Evolutionary conservation across 2,888 invertebrate species (phyloP), one percentile per base, ranked within the genome.

Genomic region (Podotricha telesiphe): DNA sequence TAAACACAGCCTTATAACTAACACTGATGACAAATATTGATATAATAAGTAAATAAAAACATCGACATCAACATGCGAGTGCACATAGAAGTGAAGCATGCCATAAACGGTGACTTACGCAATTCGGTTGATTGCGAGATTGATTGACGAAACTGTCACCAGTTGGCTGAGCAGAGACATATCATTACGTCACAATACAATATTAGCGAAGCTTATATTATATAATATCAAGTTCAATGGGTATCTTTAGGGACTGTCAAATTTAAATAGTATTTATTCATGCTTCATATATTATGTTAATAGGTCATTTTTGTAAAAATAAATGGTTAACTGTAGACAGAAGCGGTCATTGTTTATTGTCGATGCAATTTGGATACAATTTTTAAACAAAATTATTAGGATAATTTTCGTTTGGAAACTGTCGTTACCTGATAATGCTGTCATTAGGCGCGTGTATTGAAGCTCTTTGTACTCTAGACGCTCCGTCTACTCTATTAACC

Each of bases 81-180:
- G 77, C 79, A 76, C 75, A 74, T 73, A 75, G 61, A 75, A 74
- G 61, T 67, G 73, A 75, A 75, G 76, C 79, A 78, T 79, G 77
- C 79, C 76, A 74, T 77, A 78, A 77, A 77, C 84, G 83, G 86
- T 86, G 93, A 97, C 97, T 97, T 97, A 97, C 97, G 96, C 96
- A 94, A 97, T 97, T 94, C 97, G 95, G 95, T 97, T 96, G 95
- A 97, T 95, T 94, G 96, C 96, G 94, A 97, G 96, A 95, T 97
- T 97, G 95, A 97, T 97, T 93, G 97, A 96, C 89, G 97, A 97
- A 94, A 97, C 96, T 93, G 96, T 97, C 96, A 96, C 96, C 95
- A 97, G 96, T 95, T 97, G 96, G 96, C 97, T 97, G 96, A 94
- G 94, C 93, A 93, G 89, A 92, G 87, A 91, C 87, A 91, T 84